Evolutionary conservation across 2,797 vertebrate genomes (phyloP).

Genomic region (Molossus alvarezi): DNA sequence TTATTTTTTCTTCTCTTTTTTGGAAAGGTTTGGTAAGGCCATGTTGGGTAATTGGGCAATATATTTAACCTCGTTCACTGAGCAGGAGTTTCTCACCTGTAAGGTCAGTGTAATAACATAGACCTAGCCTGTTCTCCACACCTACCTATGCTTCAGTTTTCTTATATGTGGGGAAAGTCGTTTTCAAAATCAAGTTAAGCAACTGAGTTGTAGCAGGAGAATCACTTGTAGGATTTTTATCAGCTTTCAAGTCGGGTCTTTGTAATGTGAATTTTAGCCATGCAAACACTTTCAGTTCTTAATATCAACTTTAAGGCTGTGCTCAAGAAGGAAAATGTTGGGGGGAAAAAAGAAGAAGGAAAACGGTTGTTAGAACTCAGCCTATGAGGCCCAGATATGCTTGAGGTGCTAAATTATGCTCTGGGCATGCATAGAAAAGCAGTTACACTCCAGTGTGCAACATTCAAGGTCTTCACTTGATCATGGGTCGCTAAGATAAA

Average conservation of each 20-base stretch:
- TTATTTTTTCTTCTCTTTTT: neutral
- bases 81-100: neutral
- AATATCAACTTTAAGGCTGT: neutral
- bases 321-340: neutral
- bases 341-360: neutral
- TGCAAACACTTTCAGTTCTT: neutral
- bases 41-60: neutral
- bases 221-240: neutral
- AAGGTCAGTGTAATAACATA: neutral
- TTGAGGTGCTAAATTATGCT: neutral
- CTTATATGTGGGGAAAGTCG: neutral
- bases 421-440: neutral
- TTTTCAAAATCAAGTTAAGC: slow-evolving; percentile 52
- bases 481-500: neutral
- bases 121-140: neutral
- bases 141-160: neutral
- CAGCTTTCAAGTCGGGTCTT: neutral
- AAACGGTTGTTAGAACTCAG: neutral
- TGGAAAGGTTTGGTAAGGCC: neutral
- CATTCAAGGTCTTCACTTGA: neutral
- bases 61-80: neutral
- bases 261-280: neutral
- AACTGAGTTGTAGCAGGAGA: neutral
- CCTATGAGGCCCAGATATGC: neutral
- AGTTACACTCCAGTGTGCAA: neutral